Evolutionary conservation across 2,113 vertebrate species (phyloP).

Genomic region (Eudorcas thomsonii): DNA sequence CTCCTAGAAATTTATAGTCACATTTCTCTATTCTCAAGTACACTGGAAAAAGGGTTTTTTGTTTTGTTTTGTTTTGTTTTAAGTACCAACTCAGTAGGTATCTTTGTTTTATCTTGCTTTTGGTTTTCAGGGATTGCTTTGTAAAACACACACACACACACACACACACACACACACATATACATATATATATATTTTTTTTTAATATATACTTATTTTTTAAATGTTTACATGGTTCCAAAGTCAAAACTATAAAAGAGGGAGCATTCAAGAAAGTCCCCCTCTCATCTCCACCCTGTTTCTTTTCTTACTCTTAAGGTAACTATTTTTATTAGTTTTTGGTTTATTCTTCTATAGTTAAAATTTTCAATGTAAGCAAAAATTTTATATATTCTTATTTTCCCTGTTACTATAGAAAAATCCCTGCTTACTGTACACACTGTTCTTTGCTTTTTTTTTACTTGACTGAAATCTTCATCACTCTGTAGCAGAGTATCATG

Average conservation of each 20-base stretch:
- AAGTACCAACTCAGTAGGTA: neutral
- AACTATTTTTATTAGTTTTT: neutral
- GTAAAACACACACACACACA: neutral
- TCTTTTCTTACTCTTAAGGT: neutral
- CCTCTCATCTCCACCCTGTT: neutral
- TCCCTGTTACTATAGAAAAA: neutral
- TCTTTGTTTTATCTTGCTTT: neutral
- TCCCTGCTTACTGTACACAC: neutral
- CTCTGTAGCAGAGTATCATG: neutral
- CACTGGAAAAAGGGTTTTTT: neutral
- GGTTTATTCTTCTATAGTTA: neutral
- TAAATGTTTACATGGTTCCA: neutral
- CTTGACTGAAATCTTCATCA: neutral
- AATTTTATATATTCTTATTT: neutral
- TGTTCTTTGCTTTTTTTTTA: neutral
- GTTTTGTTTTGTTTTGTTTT: fast-evolving
- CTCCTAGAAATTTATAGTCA: no score
- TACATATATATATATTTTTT: neutral
- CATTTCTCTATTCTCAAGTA: neutral
- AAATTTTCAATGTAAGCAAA: neutral
- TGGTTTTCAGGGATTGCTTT: neutral
- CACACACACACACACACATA: no score
- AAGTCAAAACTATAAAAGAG: neutral
- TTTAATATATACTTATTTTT: neutral
- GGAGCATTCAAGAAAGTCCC: neutral